Conservation (phyloP, 2,888 invertebrate species). For the Caenorhabditis parvicauda region DNA sequence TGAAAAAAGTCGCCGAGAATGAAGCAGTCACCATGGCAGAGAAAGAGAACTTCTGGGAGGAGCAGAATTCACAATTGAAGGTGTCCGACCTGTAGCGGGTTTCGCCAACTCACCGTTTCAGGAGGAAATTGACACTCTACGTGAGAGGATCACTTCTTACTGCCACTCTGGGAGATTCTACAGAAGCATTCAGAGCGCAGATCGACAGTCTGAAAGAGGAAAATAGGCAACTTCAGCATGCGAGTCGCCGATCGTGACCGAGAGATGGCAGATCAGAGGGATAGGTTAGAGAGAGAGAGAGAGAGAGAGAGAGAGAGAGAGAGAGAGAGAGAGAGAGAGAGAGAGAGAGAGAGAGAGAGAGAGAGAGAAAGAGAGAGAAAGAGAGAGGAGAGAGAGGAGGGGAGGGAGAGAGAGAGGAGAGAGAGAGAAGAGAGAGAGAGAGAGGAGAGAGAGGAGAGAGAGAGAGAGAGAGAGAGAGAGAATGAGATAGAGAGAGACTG, state of each 20-base stretch:
- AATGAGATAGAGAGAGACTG: too few relatives aligned
- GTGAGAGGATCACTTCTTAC: conserved; percentile 49
- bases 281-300: conserved; percentile 18
- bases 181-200: conserved; percentile 47
- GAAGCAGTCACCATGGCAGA: conserved; percentile 54
- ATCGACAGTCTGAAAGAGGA: conserved; percentile 59
- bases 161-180: conserved; percentile 40
- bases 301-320: neutral
- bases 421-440: neutral
- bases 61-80: conserved; percentile 43
- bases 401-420: neutral
- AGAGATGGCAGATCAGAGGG: conserved; percentile 56
- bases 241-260: conserved; percentile 54
- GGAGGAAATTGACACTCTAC: conserved; percentile 50
- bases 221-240: conserved; percentile 53
- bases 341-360: conserved; percentile 15
- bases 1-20: conserved; percentile 52
- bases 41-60: conserved; percentile 56
- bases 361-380: conserved; percentile 1
- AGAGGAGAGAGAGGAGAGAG: neutral
- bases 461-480: neutral
- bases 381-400: neutral
- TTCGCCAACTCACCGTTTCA: conserved; percentile 10
- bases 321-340: neutral
- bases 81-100: conserved; percentile 1